These are phyloP conservation scores for Steinernema feltiae DNA, from an alignment of 1,140 invertebrate species.

Conservation along the genomic window DNA sequence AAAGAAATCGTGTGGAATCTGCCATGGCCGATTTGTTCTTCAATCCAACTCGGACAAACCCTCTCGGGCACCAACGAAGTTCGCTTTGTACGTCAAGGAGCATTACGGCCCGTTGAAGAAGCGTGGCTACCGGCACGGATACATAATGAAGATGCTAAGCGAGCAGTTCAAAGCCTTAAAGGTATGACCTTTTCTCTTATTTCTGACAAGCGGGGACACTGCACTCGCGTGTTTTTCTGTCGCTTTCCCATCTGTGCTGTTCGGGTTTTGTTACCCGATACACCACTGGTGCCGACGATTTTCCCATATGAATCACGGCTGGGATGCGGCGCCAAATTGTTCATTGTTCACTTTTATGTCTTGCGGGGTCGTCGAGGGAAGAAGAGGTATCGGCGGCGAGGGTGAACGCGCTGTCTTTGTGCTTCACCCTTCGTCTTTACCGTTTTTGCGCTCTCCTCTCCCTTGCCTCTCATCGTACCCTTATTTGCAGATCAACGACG, in stretches of 20 bases:
- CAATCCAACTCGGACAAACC: not conserved
- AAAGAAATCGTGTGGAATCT: not conserved
- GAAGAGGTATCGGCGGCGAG: not conserved
- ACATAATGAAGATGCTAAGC: not conserved
- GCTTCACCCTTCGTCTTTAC: not conserved
- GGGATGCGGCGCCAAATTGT: constrained; percentile 14
- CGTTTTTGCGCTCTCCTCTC: not conserved
- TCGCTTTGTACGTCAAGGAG: not conserved
- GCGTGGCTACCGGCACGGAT: not conserved
- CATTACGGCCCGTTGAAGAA: not conserved
- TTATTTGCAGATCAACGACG: not conserved
- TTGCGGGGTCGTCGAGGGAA: not conserved
- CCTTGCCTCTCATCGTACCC: not conserved
- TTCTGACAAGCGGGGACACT: no score
- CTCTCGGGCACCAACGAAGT: not conserved
- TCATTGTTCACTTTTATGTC: constrained; percentile 8
- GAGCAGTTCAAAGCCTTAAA: not conserved
- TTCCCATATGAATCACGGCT: constrained; percentile 5
- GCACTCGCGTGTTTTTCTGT: not conserved
- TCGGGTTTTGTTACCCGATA: not conserved
- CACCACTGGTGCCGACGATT: not conserved
- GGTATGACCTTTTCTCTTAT: no score
- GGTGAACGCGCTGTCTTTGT: not conserved
- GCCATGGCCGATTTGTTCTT: not conserved
- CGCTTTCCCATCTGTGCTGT: not conserved